Evolutionary conservation across 1,140 invertebrate genomes (phyloP).

Genomic region (Drosophila obscura): DNA sequence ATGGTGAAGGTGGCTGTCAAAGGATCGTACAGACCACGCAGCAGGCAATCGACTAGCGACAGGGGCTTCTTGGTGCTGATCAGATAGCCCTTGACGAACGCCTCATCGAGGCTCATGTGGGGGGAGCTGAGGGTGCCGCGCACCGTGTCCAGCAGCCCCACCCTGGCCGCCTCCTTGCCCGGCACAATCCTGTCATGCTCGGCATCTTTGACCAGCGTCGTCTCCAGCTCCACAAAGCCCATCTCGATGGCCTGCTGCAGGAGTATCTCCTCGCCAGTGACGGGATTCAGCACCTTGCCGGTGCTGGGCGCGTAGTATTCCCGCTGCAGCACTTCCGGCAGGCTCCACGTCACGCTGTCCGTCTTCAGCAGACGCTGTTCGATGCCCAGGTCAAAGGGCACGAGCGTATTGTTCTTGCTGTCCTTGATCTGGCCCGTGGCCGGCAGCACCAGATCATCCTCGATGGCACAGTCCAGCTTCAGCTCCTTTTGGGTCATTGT

Average conservation of each 20-base stretch:
- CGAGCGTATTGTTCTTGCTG: slow-evolving; percentile 87
- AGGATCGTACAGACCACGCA: slow-evolving; percentile 91
- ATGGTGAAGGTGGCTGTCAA: slow-evolving; percentile 90
- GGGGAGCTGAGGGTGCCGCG: slow-evolving; percentile 89
- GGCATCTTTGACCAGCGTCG: slow-evolving; percentile 90
- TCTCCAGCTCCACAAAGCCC: slow-evolving; percentile 89
- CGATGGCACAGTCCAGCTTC: slow-evolving; percentile 88
- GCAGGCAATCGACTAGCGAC: slow-evolving; percentile 93
- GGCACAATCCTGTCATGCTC: slow-evolving; percentile 88
- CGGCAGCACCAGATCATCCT: slow-evolving; percentile 88
- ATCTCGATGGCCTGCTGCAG: slow-evolving; percentile 89
- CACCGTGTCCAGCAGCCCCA: slow-evolving; percentile 89
- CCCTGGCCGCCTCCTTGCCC: slow-evolving; percentile 88
- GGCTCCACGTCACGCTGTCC: slow-evolving; percentile 87
- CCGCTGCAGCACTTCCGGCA: slow-evolving; percentile 90
- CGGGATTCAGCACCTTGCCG: slow-evolving; percentile 92
- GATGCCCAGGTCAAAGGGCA: slow-evolving; percentile 89
- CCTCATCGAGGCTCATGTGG: slow-evolving; percentile 89
- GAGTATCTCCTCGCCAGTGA: slow-evolving; percentile 89
- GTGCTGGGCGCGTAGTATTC: slow-evolving; percentile 91
- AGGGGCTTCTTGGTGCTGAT: slow-evolving; percentile 90
- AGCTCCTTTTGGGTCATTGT: slow-evolving; percentile 88
- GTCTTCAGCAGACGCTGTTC: slow-evolving; percentile 89
- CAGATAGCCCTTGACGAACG: slow-evolving; percentile 91
- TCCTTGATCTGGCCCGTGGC: slow-evolving; percentile 88